Conservation (phyloP, 2,113 vertebrate species). For the Zosterops hypoxanthus region DNA sequence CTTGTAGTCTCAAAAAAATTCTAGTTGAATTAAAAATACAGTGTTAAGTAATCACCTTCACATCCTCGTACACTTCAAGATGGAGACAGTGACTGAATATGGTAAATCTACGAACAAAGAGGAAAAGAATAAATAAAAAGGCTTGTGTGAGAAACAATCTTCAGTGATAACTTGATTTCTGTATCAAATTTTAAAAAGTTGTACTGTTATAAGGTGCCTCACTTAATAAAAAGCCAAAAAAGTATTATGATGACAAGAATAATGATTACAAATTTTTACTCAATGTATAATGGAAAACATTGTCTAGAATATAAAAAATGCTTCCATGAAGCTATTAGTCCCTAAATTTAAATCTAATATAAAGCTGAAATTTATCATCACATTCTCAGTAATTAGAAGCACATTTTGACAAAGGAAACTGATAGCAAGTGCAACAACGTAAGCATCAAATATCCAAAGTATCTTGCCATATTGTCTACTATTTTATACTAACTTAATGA, state of each 20-base stretch:
- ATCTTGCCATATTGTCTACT: background rate
- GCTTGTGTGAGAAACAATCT: background rate
- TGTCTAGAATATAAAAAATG: constrained; percentile 3
- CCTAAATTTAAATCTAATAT: constrained; percentile 35
- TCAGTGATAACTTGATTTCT: background rate
- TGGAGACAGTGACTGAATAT: background rate
- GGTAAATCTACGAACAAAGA: background rate
- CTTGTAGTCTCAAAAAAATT: background rate
- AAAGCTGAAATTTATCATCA: constrained; percentile 26
- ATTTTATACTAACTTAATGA: constrained; percentile 34
- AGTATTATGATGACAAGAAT: background rate
- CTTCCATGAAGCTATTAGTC: constrained; percentile 32
- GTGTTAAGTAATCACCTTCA: background rate
- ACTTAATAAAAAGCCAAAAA: background rate
- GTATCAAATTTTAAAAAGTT: constrained; percentile 44
- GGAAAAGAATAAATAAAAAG: background rate
- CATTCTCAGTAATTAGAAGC: constrained; percentile 8
- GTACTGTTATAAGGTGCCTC: background rate
- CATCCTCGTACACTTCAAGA: background rate
- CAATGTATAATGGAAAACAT: constrained; percentile 30
- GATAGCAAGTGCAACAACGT: background rate
- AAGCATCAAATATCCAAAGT: background rate
- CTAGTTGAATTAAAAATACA: background rate
- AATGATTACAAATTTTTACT: constrained; percentile 28
- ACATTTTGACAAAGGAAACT: constrained; percentile 19